Evolutionary conservation across 2,797 vertebrate genomes (phyloP), one percentile per base, ranked within the genome.

Genomic region (Enteromius thamalakanensis): DNA sequence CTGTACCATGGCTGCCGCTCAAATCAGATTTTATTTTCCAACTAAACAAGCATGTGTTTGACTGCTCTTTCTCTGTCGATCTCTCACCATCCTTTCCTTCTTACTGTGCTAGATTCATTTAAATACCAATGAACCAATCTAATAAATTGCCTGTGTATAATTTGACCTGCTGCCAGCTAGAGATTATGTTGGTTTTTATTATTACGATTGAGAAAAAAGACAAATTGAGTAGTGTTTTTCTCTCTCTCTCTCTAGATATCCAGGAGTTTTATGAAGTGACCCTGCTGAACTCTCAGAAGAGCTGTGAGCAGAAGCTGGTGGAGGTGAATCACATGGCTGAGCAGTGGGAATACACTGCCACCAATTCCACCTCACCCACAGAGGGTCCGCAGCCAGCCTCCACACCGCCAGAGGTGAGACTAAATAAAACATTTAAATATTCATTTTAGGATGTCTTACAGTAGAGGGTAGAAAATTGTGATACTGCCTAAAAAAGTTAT

Each of bases 261-360:
- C 97, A 98, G 93, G 97, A 98, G 92, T 98, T 98, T 94, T 99
- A 98, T 91, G 97, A 98, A 90, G 94, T 96, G 82, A 98, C 97
- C 0, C 92, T 99, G 90, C 91, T 98, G 81, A 97, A 98, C 92
- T 95, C 95, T 86, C 95, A 97, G 90, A 98, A 97, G 93, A 97
- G 93, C 91, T 95, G 93, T 87, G 95, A 97, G 81, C 94, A 98
- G 88, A 98, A 98, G 92, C 94, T 96, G 90, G 95, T 97, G 91
- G 97, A 97, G 93, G 92, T 95, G 84, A 96, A 96, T 90, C 94
- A 96, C 93, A 95, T 98, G 90, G 96, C 93, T 9, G 94, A 97
- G 87, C 95, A 95, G 90, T 98, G 96, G 96, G 95, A 97, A 91
- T 95, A 93, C 90, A 94, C 93, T 47, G 89, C 96, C 49, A 6